A percentile compares a stretch with the other conserved stretches of the same genome.
phyloP scores from a whole-genome alignment of 2,113 vertebrate genomes.

The Charina bottae region DNA sequence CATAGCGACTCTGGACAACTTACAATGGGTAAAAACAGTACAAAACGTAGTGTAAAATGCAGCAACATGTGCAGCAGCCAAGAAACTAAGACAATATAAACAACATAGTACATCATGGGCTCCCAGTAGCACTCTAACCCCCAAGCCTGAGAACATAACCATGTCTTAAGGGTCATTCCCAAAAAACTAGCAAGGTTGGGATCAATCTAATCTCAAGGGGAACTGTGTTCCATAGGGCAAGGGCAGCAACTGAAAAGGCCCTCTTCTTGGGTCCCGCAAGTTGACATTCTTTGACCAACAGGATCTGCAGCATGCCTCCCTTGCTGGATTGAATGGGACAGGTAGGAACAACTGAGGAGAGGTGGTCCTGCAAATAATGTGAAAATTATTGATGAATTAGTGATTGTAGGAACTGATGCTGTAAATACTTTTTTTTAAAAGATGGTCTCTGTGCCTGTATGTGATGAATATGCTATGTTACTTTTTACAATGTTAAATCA shows the following conservation, averaged over 20 bases:
- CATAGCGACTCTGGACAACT: neutral
- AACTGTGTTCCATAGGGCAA: neutral
- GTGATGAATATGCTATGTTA: neutral
- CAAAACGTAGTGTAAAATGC: neutral
- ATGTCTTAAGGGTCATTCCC: neutral
- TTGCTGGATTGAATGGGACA: neutral
- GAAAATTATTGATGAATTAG: neutral
- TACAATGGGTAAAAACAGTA: neutral
- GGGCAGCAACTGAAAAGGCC: neutral
- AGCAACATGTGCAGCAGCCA: neutral
- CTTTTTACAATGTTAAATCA: neutral
- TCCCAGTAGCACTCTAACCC: neutral
- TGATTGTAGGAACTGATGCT: neutral
- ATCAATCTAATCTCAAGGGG: neutral
- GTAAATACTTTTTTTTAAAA: neutral
- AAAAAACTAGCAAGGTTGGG: neutral
- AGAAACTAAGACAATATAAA: neutral
- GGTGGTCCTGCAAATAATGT: neutral
- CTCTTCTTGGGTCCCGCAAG: neutral
- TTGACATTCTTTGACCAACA: neutral
- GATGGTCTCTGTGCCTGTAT: neutral
- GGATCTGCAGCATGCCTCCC: neutral
- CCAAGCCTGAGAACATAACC: neutral
- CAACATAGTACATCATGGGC: neutral
- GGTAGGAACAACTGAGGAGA: neutral